Base-by-base conservation (phyloP, 2,113 vertebrate genomes). In the Uropsilus gracilis region DNA sequence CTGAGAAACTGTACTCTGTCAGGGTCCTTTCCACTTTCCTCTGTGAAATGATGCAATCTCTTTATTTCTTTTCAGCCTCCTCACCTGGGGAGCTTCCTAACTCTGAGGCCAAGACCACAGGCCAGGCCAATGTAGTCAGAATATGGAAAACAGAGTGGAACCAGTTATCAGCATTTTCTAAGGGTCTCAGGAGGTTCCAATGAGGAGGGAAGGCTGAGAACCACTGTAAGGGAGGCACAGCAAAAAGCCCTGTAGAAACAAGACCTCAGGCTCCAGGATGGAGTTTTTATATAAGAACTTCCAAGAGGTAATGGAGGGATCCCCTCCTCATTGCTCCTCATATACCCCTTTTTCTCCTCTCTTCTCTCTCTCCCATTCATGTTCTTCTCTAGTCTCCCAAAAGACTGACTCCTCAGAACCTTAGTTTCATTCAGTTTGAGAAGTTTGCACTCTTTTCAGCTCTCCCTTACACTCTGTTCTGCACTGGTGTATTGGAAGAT, bases 231-330 rank as follows among this genome's bases (percentile, higher is more conserved):
- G 98, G 98, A 81, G 11, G 6, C 30, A 46, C 11, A 50, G 50
- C 37, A 37, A 98, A 96, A 97, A 97, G 97, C 97, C 97, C 97
- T 61, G 76, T 90, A 96, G 96, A 97, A 98, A 98, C 97, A 98
- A 96, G 96, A 78, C 37, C 94, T 59, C 96, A 95, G 90, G 55
- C 83, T 96, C 80, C 86, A 75, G 80, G 93, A 66, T 81, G 75
- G 94, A 86, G 94, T 90, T 97, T 96, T 96, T 93, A 92, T 94
- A 95, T 83, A 94, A 92, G 86, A 73, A 53, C 53, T 30, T 57
- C 83, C 72, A 89, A 48, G 68, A 93, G 76, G 83, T 64, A 87
- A 42, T 48, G 86, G 87, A 77, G 28, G 73, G 93, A 85, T 94
- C 96, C 93, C 94, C 84, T 97, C n/a, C 32, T 66, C 91, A 86